Conservation (phyloP, 2,888 invertebrate species). For the Aphidoletes aphidimyza region DNA sequence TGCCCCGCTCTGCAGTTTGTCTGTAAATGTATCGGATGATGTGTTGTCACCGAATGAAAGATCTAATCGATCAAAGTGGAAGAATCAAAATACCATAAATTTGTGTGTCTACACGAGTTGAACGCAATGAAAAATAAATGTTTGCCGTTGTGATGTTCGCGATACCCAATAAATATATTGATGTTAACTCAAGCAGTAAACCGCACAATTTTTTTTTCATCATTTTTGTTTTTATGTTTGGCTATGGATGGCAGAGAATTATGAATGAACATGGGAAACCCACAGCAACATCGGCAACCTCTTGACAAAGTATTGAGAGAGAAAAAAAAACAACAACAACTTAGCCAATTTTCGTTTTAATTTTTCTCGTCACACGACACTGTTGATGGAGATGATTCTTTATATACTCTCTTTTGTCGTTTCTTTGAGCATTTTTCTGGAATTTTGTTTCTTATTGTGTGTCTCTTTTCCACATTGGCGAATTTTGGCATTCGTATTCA, state of each 20-base stretch:
- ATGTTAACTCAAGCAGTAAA: conserved; percentile 54
- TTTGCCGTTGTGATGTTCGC: conserved; percentile 29
- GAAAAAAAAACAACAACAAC: not conserved
- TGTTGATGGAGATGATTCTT: not conserved
- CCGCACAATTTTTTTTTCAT: conserved; percentile 39
- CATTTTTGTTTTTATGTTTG: not conserved
- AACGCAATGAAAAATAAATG: conserved; percentile 26
- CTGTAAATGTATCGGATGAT: conserved; percentile 39
- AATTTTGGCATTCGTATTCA: not conserved
- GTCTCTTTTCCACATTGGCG: conserved; percentile 4
- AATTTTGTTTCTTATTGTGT: not conserved
- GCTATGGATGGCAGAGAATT: not conserved
- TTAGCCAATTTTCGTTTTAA: conserved; percentile 35
- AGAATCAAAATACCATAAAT: conserved; percentile 52
- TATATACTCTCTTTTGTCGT: not conserved
- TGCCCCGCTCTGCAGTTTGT: not conserved
- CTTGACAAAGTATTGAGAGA: not conserved
- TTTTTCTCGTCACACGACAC: conserved; percentile 11
- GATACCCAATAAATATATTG: conserved; percentile 53
- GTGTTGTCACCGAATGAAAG: conserved; percentile 52
- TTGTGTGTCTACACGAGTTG: not conserved
- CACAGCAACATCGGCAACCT: not conserved
- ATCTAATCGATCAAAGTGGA: conserved; percentile 52
- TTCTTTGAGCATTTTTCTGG: not conserved
- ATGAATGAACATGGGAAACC: conserved; percentile 16